Percentiles rank a stretch among this genome's conserved stretches.
phyloP scores from a whole-genome alignment of 2,797 vertebrate species.

The Mormyrus hasselquistii region DNA sequence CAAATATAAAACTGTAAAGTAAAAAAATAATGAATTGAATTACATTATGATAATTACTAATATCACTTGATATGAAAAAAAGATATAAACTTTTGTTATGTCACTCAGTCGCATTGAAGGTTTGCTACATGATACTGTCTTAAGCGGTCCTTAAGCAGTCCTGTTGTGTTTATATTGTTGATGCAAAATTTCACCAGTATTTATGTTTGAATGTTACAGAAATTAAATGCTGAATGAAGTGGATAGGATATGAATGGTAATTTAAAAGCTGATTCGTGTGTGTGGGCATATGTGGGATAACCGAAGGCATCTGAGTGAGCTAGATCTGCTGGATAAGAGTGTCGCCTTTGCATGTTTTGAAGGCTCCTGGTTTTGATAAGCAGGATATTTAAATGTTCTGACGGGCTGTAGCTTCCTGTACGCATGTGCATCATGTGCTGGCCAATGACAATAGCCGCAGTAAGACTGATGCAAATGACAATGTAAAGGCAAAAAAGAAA shows the following conservation, averaged over 20 bases:
- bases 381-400: neutral
- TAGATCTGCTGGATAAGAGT: neutral
- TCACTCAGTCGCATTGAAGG: neutral
- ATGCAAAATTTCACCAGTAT: neutral
- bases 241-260: neutral
- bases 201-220: neutral
- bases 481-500: neutral
- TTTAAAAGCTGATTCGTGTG: neutral
- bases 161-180: neutral
- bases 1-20: neutral
- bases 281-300: neutral
- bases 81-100: neutral
- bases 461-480: neutral
- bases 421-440: neutral
- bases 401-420: neutral
- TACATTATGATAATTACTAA: neutral
- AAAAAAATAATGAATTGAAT: neutral
- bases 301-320: neutral
- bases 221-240: neutral
- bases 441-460: neutral
- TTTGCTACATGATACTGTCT: neutral
- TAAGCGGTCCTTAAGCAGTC: neutral
- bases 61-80: neutral
- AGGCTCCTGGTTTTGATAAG: neutral
- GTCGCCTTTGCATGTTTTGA: neutral